Evolutionary conservation across 1,140 invertebrate genomes (phyloP), one percentile per base, ranked within the genome.

Genomic region (Theocolax elegans): DNA sequence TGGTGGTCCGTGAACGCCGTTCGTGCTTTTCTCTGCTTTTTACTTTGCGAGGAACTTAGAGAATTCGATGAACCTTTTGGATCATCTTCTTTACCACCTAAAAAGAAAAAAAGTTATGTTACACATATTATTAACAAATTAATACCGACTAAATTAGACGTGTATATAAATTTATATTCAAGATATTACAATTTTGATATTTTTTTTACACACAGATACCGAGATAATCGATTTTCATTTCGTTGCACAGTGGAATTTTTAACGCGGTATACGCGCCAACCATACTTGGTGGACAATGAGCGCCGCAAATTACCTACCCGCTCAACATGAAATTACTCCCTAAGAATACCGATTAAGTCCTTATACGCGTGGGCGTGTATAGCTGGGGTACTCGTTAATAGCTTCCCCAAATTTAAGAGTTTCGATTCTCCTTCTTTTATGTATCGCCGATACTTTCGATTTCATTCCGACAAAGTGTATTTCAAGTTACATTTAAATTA

Each of bases 1-100:
- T 99, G 98, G 79, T 97, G 94, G 87, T 99, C 97, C 10, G 97
- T 99, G 87, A 99, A 99, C 7, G 98, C 98, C 21, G 98, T 99
- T 46, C 98, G 86, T 1, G 98, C 97, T 87, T 99, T 99, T 21
- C 98, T 86, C 75, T 98, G 96, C 85, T 99, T 99, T 87, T 99
- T 99, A 72, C 84, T 87, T 53, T 88, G 82, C 46, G 81, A 80
- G 27, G 87, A 83, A 74, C 89, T 91, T 44, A 92, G 82, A n/a
- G 87, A 85, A 60, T 85, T 86, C 19, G 86, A 85, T 13, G 87
- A 80, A 49, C 81, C 81, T 67, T 85, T 86, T 1, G 79, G 81
- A 56, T 85, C 83, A 60, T 86, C 84, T 42, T 85, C 84, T 71
- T 85, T 86, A 40, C 81, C 81, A 65, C 85, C 85, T 86, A 75